phyloP scores from a whole-genome alignment of 2,113 vertebrate species.

The Okapia johnstoni region DNA sequence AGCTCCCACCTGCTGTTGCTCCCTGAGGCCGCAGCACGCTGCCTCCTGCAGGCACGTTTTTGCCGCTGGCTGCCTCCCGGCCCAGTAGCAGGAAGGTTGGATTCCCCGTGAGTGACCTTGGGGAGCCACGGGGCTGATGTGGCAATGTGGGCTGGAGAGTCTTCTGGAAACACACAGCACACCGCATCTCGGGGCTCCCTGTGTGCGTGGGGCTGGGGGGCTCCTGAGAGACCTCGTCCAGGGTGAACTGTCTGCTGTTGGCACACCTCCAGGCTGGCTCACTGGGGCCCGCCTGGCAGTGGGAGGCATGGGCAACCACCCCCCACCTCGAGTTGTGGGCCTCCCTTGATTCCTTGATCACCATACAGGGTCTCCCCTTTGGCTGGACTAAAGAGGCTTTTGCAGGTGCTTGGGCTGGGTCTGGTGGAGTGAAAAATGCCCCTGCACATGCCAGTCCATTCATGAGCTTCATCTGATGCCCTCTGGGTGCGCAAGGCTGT shows the following conservation, averaged over 20 bases:
- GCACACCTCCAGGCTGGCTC: fast-evolving
- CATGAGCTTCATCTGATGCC: fast-evolving
- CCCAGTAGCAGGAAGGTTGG: fast-evolving
- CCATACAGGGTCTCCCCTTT: too few species aligned
- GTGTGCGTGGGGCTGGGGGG: not conserved
- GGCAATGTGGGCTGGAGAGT: not conserved
- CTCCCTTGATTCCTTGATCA: not conserved
- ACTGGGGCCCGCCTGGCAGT: not conserved
- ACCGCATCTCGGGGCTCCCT: fast-evolving
- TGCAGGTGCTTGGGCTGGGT: not conserved
- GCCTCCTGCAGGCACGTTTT: not conserved
- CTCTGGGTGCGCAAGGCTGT: not conserved
- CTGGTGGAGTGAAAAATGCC: fast-evolving
- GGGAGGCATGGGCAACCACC: fast-evolving
- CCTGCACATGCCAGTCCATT: fast-evolving
- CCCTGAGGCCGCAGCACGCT: fast-evolving
- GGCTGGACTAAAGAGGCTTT: not conserved
- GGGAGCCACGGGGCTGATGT: not conserved
- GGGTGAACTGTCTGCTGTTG: not conserved
- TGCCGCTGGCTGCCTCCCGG: fast-evolving
- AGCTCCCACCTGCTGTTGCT: fast-evolving
- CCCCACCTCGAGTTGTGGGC: not conserved
- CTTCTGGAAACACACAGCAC: not conserved
- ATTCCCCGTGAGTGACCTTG: fast-evolving
- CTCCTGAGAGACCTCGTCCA: not conserved